Evolutionary conservation across 2,113 vertebrate species (phyloP), one percentile per base, ranked within the genome.

Genomic region (Odontophorus gujanensis): DNA sequence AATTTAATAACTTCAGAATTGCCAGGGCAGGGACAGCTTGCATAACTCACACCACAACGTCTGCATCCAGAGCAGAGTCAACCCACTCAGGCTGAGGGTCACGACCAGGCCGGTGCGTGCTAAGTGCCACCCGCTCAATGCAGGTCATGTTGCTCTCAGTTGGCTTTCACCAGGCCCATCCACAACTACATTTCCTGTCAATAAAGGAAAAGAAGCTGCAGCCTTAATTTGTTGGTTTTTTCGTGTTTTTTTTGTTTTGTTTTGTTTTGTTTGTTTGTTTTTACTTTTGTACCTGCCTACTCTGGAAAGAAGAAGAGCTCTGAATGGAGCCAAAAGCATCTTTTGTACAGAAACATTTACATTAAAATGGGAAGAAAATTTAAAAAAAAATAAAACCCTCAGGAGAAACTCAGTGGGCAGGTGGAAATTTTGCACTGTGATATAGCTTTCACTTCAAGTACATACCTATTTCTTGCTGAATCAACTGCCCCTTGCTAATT

Each of bases 351-450:
- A 93, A 87, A 65, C 50, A 58, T 92, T 91, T 88, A 78, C 8
- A 4, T 92, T 94, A 84, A 95, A 85, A 91, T 30, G 45, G 48
- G 69, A 75, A 43, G 86, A 65, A 51, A 55, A 51, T 51, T 51
- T 3, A 14, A 51, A 26, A 51, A 51, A 51, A 51, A 51, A 92
- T 71, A 51, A 63, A 91, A 72, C 18, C 71, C 94, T 97, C 95
- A 95, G 95, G 94, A 88, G 81, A 97, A 96, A 94, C 55, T 38
- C 82, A 92, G 75, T 84, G 96, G 97, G 97, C 96, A 97, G 96
- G 97, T 97, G 92, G 96, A 97, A 96, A 96, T 97, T 97, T 97
- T 97, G 96, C 97, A 97, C 98, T 97, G 95, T 97, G 94, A 97
- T 87, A 90, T 26, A 97, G 82, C 94, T 93, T 96, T 96, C 91